phyloP scores from a whole-genome alignment of 2,113 vertebrate species.

The Poeciliopsis prolifica region DNA sequence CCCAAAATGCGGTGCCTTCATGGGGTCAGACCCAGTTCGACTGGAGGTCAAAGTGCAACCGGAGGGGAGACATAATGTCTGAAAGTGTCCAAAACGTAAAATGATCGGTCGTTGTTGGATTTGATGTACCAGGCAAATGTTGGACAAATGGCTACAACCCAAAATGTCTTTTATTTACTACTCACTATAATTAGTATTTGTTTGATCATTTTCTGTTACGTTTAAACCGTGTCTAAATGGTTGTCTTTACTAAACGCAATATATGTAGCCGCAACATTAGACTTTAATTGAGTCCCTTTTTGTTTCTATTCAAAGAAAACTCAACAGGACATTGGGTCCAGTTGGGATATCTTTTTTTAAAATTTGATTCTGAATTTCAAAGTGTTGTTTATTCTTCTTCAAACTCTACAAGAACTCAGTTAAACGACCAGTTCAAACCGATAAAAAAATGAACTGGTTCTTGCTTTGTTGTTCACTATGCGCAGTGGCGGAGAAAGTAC shows the following conservation, averaged over 20 bases:
- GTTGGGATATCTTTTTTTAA: neutral
- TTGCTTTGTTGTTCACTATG: too few relatives aligned
- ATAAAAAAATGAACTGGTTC: too few relatives aligned
- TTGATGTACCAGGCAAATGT: neutral
- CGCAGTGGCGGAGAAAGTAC: too few relatives aligned
- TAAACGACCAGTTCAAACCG: too few relatives aligned
- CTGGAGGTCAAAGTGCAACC: conserved; percentile 71
- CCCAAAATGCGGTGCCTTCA: conserved; percentile 63
- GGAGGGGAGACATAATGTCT: conserved; percentile 51
- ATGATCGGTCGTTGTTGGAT: neutral
- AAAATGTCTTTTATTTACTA: neutral
- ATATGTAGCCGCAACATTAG: neutral
- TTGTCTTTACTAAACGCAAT: too few relatives aligned
- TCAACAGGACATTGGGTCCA: neutral
- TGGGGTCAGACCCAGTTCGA: conserved; percentile 73
- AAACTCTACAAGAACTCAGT: too few relatives aligned
- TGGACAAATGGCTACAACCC: neutral
- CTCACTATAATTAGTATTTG: too few relatives aligned
- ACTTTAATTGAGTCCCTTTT: neutral
- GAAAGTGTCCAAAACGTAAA: conserved; percentile 8
- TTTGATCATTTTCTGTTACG: neutral
- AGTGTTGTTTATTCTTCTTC: neutral
- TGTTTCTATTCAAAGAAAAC: neutral
- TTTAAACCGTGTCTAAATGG: neutral
- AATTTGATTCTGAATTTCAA: neutral